Base-by-base conservation (phyloP, 2,113 vertebrate species). In the Melanocharis versteri region DNA sequence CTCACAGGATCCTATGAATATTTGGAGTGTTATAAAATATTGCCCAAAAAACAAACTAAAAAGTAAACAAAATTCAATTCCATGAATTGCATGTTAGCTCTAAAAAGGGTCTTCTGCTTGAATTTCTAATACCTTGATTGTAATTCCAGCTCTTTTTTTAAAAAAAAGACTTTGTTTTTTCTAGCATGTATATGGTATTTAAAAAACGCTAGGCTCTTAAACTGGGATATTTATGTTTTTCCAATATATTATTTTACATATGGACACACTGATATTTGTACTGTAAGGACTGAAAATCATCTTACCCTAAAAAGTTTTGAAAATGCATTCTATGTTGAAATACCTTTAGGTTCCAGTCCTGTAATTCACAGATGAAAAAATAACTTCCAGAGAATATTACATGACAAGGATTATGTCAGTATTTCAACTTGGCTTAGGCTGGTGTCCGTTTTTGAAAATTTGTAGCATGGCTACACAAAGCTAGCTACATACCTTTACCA, bases 401-500 rank as follows among this genome's bases (percentile, higher is more conserved):
- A 42, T 65, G 87, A 88, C 58, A 94, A 56, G 50, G 82, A 90
- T 60, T 72, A 69, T 23, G 62, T 68, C 94, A 92, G 54, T 87
- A 83, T 62, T 91, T 84, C 50, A 80, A n/a, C 33, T 51, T 70
- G 47, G 4, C 62, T 95, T 51, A 66, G 45, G 47, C 28, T 50
- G 44, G 82, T 83, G 87, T 77, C 75, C 58, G 54, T 57, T 60
- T 68, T 42, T 26, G 13, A 47, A 66, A 39, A 93, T 51, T 4
- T 83, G 90, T 93, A 92, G 85, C 10, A 0, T 68, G 80, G 87
- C 93, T 95, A 93, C 83, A 71, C 19, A 77, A 90, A 90, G 75
- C 92, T 96, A 94, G 72, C 92, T 96, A 96, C 93, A 93, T 96
- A 96, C 94, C 93, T 97, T 93, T 50, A 73, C 92, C 85, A 90